These are phyloP conservation scores for Desmophyllum pertusum DNA, from an alignment of 92 coral and sea anemone genomes.

Conservation along the genomic window DNA sequence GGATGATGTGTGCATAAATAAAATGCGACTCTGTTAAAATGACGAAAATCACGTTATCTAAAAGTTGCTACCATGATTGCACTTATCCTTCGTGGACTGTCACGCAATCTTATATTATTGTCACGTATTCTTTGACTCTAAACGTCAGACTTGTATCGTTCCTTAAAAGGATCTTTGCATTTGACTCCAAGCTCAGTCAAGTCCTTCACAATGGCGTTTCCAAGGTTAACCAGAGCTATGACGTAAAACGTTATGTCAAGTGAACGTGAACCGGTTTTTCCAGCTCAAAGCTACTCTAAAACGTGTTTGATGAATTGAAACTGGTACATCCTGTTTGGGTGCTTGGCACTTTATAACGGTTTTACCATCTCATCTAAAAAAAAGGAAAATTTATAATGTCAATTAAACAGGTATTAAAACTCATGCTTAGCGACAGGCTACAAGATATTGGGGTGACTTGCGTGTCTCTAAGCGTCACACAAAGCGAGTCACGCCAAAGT, in stretches of 20 bases:
- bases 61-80: background rate
- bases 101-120: background rate
- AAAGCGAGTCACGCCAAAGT: background rate
- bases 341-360: conserved; percentile 13
- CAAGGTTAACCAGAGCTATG: background rate
- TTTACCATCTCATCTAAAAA: conserved; percentile 41
- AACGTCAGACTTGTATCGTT: background rate
- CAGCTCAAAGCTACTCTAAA: background rate
- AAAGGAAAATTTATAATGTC: background rate
- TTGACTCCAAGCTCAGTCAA: background rate
- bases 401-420: background rate
- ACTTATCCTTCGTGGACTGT: background rate
- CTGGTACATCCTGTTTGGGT: background rate
- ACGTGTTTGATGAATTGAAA: no score
- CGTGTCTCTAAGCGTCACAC: background rate
- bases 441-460: background rate
- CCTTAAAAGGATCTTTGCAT: background rate
- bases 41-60: background rate
- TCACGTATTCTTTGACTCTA: background rate
- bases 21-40: background rate
- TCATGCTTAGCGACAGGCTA: background rate
- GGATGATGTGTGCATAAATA: conserved; percentile 5
- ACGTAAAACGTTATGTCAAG: background rate
- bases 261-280: background rate
- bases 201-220: background rate